These are phyloP conservation scores for Phainopepla nitens DNA, from an alignment of 2,113 vertebrate genomes.

Conservation along the genomic window DNA sequence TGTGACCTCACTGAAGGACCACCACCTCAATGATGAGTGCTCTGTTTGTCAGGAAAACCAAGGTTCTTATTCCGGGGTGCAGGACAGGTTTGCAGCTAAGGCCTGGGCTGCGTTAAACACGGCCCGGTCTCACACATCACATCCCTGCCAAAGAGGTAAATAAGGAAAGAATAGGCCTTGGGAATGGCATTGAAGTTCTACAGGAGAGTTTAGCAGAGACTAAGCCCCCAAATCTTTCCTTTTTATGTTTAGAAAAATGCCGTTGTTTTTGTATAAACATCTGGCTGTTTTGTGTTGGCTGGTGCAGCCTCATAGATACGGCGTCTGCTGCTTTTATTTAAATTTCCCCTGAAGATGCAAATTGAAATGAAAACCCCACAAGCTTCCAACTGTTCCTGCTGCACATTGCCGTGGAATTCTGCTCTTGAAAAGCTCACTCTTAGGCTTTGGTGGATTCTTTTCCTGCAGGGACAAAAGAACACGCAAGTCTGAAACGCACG, in stretches of 20 bases:
- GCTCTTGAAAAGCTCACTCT: neutral
- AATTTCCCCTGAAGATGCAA: neutral
- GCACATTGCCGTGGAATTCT: neutral
- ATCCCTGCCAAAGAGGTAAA: neutral
- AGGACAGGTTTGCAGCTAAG: neutral
- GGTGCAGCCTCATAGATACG: neutral
- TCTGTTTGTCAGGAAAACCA: neutral
- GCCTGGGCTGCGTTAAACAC: accelerated
- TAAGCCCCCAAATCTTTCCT: neutral
- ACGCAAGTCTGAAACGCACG: neutral
- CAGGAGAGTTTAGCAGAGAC: neutral
- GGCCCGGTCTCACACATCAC: accelerated
- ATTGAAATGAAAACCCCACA: neutral
- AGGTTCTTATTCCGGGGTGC: too few relatives aligned
- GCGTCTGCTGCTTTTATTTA: neutral
- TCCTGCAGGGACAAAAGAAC: neutral
- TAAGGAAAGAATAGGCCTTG: neutral
- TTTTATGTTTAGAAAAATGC: neutral
- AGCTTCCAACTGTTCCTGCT: accelerated
- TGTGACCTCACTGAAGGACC: neutral
- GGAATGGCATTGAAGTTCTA: neutral
- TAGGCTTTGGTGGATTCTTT: neutral
- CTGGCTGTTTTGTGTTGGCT: neutral
- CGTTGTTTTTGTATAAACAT: neutral
- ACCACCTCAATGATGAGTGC: accelerated